Evolutionary conservation across 2,797 vertebrate genomes (phyloP).

Genomic region (Sebastes alutus): DNA sequence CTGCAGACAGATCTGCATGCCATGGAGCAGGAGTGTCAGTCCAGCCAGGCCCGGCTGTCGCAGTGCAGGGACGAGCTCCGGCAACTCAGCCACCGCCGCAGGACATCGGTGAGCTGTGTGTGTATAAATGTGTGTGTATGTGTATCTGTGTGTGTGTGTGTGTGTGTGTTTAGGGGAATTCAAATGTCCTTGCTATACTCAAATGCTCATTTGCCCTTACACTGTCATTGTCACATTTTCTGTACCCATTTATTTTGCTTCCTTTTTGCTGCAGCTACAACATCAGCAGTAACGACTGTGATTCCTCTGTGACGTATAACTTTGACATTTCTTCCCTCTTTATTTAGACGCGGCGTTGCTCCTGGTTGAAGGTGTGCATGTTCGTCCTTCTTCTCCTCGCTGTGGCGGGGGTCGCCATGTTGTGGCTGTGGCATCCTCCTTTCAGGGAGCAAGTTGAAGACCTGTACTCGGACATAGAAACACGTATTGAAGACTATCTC

Average conservation of each 20-base stretch:
- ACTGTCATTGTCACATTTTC: not conserved
- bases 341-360: constrained; percentile 61
- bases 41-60: constrained; percentile 85
- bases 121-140: constrained; percentile 27
- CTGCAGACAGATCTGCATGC: constrained; percentile 85
- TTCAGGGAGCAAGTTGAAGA: constrained; percentile 77
- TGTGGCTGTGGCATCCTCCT: constrained; percentile 79
- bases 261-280: not conserved
- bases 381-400: constrained; percentile 66
- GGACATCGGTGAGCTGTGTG: constrained; percentile 58
- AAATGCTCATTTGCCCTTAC: not conserved
- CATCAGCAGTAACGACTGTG: not conserved
- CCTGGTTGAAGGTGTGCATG: constrained; percentile 63
- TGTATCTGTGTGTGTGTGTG: not conserved
- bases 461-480: constrained; percentile 71
- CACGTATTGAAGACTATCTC: constrained; percentile 76
- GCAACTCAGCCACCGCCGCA: constrained; percentile 69
- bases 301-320: not conserved
- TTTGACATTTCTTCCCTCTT: not conserved
- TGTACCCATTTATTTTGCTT: not conserved
- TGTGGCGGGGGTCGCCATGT: constrained; percentile 48
- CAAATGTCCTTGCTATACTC: constrained; percentile 6
- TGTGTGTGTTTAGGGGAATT: not conserved
- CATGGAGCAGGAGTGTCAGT: constrained; percentile 87
- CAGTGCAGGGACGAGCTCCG: constrained; percentile 89